Base-by-base conservation (phyloP, 2,888 invertebrate species). In the Neria commutata region DNA sequence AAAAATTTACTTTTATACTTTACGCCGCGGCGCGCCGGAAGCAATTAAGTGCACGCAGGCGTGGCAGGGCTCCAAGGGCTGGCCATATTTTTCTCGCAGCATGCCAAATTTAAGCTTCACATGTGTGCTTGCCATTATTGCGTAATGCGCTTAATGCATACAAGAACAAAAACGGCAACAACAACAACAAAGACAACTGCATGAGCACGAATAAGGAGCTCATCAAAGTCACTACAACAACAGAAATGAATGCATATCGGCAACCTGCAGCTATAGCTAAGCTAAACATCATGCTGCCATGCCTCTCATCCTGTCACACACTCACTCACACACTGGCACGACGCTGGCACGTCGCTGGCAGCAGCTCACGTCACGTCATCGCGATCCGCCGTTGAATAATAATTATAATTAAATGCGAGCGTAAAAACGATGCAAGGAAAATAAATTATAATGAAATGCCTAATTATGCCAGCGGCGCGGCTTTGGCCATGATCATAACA, bases 321-420 rank as follows among this genome's bases (percentile, higher is more conserved):
- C 29, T 29, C 29, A 29, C 29, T 11, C 11, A 11, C n/a, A n/a
- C n/a, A n/a, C n/a, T n/a, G n/a, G n/a, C n/a, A n/a, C n/a, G n/a
- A n/a, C n/a, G n/a, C n/a, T n/a, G n/a, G n/a, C n/a, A n/a, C n/a
- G 6, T 29, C 29, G 29, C 29, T 11, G 6, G 29, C 29, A 29
- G 29, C 29, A n/a, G n/a, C n/a, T n/a, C n/a, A 42, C 42, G 19
- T 17, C 42, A 42, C 42, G 21, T 42, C 42, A 42, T 42, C 42
- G 21, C 21, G 42, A n/a, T 42, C 42, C 17, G 42, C 42, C 14
- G 17, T 4, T 42, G 42, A 42, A 42, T 42, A 42, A 42, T 42
- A 42, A 42, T 42, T 21, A 42, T 42, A 42, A 42, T 42, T 42
- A 42, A n/a, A n/a, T n/a, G n/a, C n/a, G n/a, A n/a, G n/a, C n/a